A percentile compares a stretch with the other conserved stretches of the same genome.
Evolutionary conservation across 2,113 vertebrate genomes (phyloP).

Genomic region (Peromyscus polionotus): DNA sequence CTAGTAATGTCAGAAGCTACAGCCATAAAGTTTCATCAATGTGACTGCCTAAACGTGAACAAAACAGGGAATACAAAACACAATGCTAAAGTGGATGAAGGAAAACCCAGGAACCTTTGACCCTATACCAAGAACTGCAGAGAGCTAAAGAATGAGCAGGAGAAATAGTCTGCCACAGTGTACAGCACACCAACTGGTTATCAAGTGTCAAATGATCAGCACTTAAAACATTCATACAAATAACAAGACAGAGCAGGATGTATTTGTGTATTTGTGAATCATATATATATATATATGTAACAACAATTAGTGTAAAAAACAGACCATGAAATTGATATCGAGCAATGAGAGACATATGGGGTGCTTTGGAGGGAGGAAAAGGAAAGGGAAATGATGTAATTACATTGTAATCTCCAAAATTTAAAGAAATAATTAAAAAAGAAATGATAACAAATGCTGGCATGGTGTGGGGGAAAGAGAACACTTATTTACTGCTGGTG

Average conservation of each 20-base stretch:
- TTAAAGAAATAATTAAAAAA: not conserved
- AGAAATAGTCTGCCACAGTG: not conserved
- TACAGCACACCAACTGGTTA: not conserved
- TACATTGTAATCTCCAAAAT: not conserved
- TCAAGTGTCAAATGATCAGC: not conserved
- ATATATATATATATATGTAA: not conserved
- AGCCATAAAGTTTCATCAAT: not conserved
- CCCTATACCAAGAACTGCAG: not conserved
- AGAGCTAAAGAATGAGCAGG: not conserved
- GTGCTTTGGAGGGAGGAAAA: not conserved
- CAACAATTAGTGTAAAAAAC: not conserved
- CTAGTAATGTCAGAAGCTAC: not conserved
- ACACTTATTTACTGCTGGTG: not conserved
- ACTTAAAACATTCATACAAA: not conserved
- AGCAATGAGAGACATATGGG: not conserved
- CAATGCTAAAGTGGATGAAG: not conserved
- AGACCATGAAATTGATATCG: not conserved
- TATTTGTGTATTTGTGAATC: not conserved
- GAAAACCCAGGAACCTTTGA: not conserved
- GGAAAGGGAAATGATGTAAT: not conserved
- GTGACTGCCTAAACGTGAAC: not conserved
- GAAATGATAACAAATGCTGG: not conserved
- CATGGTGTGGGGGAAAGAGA: not conserved
- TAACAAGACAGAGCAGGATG: not conserved
- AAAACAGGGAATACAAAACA: not conserved